These are phyloP conservation scores for Eupithecia centaureata DNA, from an alignment of 2,888 invertebrate genomes.

Conservation along the genomic window DNA sequence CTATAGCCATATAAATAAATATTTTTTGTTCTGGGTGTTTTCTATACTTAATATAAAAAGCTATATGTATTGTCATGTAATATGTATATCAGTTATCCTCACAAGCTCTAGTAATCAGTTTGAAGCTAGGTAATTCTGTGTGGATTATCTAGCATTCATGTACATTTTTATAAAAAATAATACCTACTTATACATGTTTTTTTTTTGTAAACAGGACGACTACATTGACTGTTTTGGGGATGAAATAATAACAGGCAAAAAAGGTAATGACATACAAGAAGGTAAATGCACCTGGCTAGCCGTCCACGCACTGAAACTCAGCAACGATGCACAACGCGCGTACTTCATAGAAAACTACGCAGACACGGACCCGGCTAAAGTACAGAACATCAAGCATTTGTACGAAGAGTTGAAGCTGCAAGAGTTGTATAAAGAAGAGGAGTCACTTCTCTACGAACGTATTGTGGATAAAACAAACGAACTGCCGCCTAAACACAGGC, in stretches of 20 bases:
- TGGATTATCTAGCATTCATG: no score
- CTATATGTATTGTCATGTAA: no score
- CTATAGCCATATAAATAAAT: no score
- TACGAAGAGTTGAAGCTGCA: not conserved
- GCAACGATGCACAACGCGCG: not conserved
- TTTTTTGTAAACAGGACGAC: constrained; percentile 84
- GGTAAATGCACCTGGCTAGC: constrained; percentile 8
- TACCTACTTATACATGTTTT: no score
- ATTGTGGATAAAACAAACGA: not conserved
- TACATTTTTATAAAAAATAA: no score
- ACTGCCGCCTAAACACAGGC: not conserved
- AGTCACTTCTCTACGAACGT: not conserved
- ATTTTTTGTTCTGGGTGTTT: no score
- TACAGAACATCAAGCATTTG: not conserved
- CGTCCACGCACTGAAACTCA: not conserved
- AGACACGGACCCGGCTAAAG: not conserved
- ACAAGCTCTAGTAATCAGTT: no score
- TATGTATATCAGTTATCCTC: no score
- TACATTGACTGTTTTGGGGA: constrained; percentile 89
- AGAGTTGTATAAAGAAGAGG: not conserved
- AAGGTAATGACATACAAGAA: not conserved
- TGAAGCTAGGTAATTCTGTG: no score
- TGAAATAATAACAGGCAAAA: not conserved
- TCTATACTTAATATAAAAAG: no score
- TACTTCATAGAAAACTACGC: constrained; percentile 3